Percentiles rank a stretch among this genome's conserved stretches.
Evolutionary conservation across 2,113 vertebrate genomes (phyloP).

Genomic region (Trichomycterus rosablanca): DNA sequence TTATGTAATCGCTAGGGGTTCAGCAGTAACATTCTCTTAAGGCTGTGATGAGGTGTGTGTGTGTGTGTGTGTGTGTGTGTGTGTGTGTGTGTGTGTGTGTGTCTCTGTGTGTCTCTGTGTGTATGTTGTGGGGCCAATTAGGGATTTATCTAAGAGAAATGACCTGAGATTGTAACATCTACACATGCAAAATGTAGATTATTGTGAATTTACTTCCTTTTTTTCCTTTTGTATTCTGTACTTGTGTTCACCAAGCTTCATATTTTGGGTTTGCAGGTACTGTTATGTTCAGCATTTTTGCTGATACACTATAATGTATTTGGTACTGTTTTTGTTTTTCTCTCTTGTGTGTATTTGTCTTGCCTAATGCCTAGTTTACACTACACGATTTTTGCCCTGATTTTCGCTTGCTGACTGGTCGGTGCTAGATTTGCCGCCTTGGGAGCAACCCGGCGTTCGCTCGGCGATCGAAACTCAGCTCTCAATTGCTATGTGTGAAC

Average conservation of each 20-base stretch:
- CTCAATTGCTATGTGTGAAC: too few species aligned
- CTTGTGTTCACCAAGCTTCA: too few species aligned
- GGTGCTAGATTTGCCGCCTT: too few species aligned
- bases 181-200: too few species aligned
- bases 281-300: background rate
- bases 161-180: background rate
- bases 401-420: too few species aligned
- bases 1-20: background rate
- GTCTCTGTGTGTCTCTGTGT: background rate
- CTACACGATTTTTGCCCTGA: too few species aligned
- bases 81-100: background rate
- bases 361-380: too few species aligned
- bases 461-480: too few species aligned
- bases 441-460: too few species aligned
- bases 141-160: background rate
- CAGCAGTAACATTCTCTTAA: conserved; percentile 1
- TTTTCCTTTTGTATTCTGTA: background rate
- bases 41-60: background rate
- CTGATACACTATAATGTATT: too few species aligned
- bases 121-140: background rate
- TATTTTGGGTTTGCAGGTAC: background rate
- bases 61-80: conserved; percentile 1
- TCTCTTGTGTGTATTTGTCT: too few species aligned
- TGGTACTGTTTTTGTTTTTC: too few species aligned
- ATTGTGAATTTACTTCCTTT: background rate